A percentile compares a stretch with the other conserved stretches of the same genome.
Evolutionary conservation across 2,888 invertebrate species (phyloP).

Genomic region (Agrilus cyanescens): DNA sequence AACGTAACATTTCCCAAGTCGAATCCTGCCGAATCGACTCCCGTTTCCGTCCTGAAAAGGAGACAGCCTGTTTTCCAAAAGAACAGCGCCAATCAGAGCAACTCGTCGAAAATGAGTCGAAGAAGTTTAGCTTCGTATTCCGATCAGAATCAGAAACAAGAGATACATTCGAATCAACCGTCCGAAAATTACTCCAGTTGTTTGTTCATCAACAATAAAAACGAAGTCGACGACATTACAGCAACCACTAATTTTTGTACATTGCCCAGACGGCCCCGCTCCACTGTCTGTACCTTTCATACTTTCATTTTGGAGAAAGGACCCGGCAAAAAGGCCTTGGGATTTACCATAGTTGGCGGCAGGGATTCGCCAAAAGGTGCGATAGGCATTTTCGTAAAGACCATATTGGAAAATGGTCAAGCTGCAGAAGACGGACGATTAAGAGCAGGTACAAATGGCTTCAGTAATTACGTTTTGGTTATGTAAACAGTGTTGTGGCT

Average conservation of each 20-base stretch:
- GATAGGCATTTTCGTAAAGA: slow-evolving; percentile 77
- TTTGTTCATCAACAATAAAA: slow-evolving; percentile 2
- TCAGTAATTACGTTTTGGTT: neutral
- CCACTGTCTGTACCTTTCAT: slow-evolving; percentile 55
- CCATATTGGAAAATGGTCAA: slow-evolving; percentile 70
- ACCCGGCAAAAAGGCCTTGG: slow-evolving; percentile 68
- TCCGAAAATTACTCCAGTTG: neutral
- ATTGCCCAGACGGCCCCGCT: slow-evolving; percentile 56
- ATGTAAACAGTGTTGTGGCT: too few species aligned
- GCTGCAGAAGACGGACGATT: slow-evolving; percentile 74
- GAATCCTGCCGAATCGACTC: slow-evolving; percentile 11
- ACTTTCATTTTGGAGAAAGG: slow-evolving; percentile 71
- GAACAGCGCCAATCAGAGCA: slow-evolving; percentile 46
- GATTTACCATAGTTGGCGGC: slow-evolving; percentile 85
- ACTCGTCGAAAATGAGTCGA: slow-evolving; percentile 42
- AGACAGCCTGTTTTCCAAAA: slow-evolving; percentile 49
- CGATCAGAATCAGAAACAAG: too few species aligned
- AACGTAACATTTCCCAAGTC: slow-evolving; percentile 43
- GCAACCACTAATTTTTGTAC: slow-evolving; percentile 57
- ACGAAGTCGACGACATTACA: slow-evolving; percentile 21
- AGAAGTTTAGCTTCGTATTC: too few species aligned
- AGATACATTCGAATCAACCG: neutral
- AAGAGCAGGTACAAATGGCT: slow-evolving; percentile 51
- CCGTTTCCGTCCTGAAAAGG: slow-evolving; percentile 11
- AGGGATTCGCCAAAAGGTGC: slow-evolving; percentile 74